Conservation (phyloP, 2,797 vertebrate species). For the Gallinago solitaria region DNA sequence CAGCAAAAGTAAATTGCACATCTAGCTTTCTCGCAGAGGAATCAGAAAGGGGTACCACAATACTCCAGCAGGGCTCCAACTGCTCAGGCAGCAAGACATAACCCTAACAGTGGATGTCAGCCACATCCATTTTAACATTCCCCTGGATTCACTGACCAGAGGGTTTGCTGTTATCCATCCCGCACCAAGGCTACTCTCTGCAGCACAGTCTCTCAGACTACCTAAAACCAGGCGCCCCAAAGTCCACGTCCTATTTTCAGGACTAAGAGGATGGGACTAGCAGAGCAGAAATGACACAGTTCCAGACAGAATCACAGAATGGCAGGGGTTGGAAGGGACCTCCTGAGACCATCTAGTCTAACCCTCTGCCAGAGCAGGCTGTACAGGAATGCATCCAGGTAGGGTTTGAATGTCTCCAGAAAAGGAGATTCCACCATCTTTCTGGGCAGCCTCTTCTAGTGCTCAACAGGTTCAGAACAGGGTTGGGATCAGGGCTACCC, state of each 20-base stretch:
- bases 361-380: too few relatives aligned
- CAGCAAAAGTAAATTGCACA: not conserved
- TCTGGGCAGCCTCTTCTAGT: too few relatives aligned
- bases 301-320: too few relatives aligned
- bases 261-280: not conserved
- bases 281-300: not conserved
- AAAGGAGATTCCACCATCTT: too few relatives aligned
- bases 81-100: not conserved
- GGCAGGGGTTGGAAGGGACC: too few relatives aligned
- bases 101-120: not conserved
- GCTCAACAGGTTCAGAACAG: too few relatives aligned
- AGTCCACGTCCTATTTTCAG: not conserved
- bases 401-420: too few relatives aligned
- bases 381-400: too few relatives aligned
- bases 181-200: not conserved
- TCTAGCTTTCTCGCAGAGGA: not conserved
- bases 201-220: not conserved
- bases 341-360: too few relatives aligned
- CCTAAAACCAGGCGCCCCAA: not conserved
- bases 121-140: not conserved
- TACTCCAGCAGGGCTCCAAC: not conserved
- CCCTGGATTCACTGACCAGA: too few relatives aligned
- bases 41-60: not conserved
- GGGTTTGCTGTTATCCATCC: not conserved
- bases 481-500: not conserved